Evolutionary conservation across 2,888 invertebrate species (phyloP).

Genomic region (Timema podura): DNA sequence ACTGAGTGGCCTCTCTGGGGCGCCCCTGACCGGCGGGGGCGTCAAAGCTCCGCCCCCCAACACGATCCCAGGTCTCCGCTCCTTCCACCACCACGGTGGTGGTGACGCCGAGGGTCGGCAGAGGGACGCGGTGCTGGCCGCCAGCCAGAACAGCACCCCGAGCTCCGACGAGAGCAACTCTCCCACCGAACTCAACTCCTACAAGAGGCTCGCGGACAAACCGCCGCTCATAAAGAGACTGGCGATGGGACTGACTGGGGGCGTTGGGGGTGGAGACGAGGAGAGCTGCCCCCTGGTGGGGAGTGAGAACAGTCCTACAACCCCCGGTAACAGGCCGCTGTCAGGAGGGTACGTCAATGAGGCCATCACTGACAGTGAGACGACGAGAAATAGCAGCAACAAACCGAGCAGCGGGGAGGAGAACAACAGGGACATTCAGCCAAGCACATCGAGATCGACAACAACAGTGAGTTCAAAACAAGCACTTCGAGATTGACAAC

Average conservation of each 20-base stretch:
- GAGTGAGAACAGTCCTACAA: slow-evolving; percentile 52
- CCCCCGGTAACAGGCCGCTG: slow-evolving; percentile 51
- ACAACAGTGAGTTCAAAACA: slow-evolving; percentile 48
- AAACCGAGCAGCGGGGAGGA: slow-evolving; percentile 34
- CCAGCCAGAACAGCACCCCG: slow-evolving; percentile 51
- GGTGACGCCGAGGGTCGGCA: not conserved
- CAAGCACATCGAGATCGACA: slow-evolving; percentile 58
- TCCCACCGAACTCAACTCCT: slow-evolving; percentile 81
- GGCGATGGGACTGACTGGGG: slow-evolving; percentile 64
- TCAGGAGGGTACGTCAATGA: slow-evolving; percentile 79
- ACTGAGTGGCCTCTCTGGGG: slow-evolving; percentile 39
- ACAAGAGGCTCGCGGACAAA: slow-evolving; percentile 74
- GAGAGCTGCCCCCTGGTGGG: slow-evolving; percentile 74
- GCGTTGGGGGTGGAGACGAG: slow-evolving; percentile 51
- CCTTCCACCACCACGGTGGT: slow-evolving; percentile 52
- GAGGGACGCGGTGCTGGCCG: slow-evolving; percentile 34
- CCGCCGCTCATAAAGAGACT: slow-evolving; percentile 74
- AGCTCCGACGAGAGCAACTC: slow-evolving; percentile 80
- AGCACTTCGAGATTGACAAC: too few relatives aligned
- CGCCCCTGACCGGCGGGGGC: slow-evolving; percentile 35
- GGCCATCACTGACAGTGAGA: slow-evolving; percentile 63
- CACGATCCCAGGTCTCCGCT: slow-evolving; percentile 63
- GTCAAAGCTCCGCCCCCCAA: slow-evolving; percentile 49
- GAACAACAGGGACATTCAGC: slow-evolving; percentile 46
- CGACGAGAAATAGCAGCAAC: slow-evolving; percentile 40